These are phyloP conservation scores for Drosophila murphyi DNA, from an alignment of 1,140 invertebrate genomes.

Conservation along the genomic window DNA sequence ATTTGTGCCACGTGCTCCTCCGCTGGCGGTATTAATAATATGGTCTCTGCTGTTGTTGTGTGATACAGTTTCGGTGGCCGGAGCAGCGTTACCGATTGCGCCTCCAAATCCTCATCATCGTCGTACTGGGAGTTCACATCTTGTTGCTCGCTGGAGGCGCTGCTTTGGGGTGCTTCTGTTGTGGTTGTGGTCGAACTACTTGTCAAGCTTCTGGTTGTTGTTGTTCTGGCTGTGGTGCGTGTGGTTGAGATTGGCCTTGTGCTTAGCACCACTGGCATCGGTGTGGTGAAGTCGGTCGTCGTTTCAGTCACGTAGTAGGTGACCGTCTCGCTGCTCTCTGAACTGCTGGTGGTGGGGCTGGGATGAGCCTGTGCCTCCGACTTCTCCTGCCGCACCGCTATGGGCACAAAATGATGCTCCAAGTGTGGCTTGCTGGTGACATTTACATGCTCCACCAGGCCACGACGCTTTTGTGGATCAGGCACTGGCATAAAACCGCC, in stretches of 20 bases:
- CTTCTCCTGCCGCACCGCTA: slow-evolving; percentile 31
- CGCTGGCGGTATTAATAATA: slow-evolving; percentile 76
- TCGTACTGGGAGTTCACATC: slow-evolving; percentile 57
- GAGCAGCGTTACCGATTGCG: slow-evolving; percentile 70
- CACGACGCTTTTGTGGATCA: slow-evolving; percentile 73
- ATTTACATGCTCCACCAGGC: slow-evolving; percentile 66
- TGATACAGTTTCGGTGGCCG: slow-evolving; percentile 67
- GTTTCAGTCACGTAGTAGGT: slow-evolving; percentile 76
- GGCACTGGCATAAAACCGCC: slow-evolving; percentile 88
- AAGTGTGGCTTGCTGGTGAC: slow-evolving; percentile 42
- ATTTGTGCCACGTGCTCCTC: slow-evolving; percentile 79
- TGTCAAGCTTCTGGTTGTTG: slow-evolving; percentile 22
- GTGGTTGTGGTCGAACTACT: slow-evolving; percentile 28
- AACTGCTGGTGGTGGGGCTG: slow-evolving; percentile 49
- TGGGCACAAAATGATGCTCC: slow-evolving; percentile 63
- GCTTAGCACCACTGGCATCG: slow-evolving; percentile 44
- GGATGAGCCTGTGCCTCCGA: slow-evolving; percentile 4
- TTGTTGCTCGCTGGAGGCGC: slow-evolving; percentile 26
- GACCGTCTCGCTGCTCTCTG: slow-evolving; percentile 54
- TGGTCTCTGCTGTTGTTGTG: slow-evolving; percentile 80
- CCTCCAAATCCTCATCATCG: slow-evolving; percentile 75
- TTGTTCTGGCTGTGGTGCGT: slow-evolving; percentile 8
- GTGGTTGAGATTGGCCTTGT: slow-evolving; percentile 31
- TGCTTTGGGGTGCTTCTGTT: slow-evolving; percentile 25
- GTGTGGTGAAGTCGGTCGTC: slow-evolving; percentile 48